A percentile compares a stretch with the other conserved stretches of the same genome.
Conservation (phyloP, 1,140 invertebrate genomes). For the Holotrichia oblita region DNA sequence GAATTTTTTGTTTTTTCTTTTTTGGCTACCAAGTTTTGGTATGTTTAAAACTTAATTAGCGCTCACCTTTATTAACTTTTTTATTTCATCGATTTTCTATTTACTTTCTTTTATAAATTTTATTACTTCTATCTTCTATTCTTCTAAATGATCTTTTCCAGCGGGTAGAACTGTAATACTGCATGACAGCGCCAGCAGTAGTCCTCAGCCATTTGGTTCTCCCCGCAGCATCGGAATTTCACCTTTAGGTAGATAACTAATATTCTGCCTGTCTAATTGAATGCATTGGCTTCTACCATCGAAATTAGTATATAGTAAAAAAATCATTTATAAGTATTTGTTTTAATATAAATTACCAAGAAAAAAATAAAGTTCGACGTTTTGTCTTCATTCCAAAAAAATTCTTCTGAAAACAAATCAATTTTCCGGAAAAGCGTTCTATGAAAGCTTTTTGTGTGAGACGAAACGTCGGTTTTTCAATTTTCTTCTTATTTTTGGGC, state of each 20-base stretch:
- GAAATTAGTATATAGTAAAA: no score
- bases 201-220: conserved; percentile 66
- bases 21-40: neutral
- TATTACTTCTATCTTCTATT: neutral
- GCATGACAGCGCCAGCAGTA: conserved; percentile 64
- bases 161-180: conserved; percentile 46
- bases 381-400: no score
- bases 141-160: conserved; percentile 35
- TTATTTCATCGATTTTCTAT: conserved; percentile 22
- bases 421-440: no score
- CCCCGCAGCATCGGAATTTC: conserved; percentile 68
- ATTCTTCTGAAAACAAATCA: no score
- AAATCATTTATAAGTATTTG: no score
- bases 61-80: neutral
- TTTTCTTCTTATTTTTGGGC: no score
- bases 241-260: conserved; percentile 61
- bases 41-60: no score
- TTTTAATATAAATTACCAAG: no score
- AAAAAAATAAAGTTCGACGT: no score
- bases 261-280: conserved; percentile 16
- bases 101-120: conserved; percentile 32
- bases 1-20: conserved; percentile 15
- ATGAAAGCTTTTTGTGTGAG: no score
- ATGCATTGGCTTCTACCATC: no score
- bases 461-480: no score